A percentile compares a stretch with the other conserved stretches of the same genome.
Conservation (phyloP, 1,140 invertebrate genomes). For the Dendrolimus punctatus region DNA sequence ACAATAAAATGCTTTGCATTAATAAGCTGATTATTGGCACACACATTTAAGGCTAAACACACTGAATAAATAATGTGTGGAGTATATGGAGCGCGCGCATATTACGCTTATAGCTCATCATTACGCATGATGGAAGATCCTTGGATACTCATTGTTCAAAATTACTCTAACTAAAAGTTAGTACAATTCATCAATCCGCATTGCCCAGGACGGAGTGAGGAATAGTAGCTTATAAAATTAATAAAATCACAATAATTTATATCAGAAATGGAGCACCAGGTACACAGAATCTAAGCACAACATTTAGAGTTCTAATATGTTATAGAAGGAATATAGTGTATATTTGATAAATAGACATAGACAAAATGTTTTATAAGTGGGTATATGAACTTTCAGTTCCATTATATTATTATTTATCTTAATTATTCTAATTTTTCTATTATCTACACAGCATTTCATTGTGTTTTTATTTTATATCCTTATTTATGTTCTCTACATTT, state of each 20-base stretch:
- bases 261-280: constrained; percentile 41
- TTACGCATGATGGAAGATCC: constrained; percentile 16
- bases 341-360: constrained; percentile 2
- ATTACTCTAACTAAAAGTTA: constrained; percentile 4
- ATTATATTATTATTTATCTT: constrained; percentile 6
- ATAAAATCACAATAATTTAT: constrained; percentile 7
- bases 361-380: constrained; percentile 28
- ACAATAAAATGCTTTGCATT: not conserved
- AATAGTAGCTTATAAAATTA: constrained; percentile 17
- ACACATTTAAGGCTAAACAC: not conserved
- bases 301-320: constrained; percentile 36
- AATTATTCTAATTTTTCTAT: constrained; percentile 59
- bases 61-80: constrained; percentile 6
- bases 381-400: constrained; percentile 55
- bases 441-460: constrained; percentile 73
- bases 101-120: not conserved
- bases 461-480: constrained; percentile 12
- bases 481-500: not conserved
- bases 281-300: constrained; percentile 27
- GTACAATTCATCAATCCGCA: constrained; percentile 65
- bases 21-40: not conserved
- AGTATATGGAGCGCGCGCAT: constrained; percentile 19
- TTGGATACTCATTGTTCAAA: constrained; percentile 9
- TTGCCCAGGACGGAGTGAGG: constrained; percentile 65
- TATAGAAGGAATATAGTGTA: constrained; percentile 3